These are phyloP conservation scores for Embiotoca jacksoni DNA, from an alignment of 2,113 vertebrate species.

Conservation along the genomic window DNA sequence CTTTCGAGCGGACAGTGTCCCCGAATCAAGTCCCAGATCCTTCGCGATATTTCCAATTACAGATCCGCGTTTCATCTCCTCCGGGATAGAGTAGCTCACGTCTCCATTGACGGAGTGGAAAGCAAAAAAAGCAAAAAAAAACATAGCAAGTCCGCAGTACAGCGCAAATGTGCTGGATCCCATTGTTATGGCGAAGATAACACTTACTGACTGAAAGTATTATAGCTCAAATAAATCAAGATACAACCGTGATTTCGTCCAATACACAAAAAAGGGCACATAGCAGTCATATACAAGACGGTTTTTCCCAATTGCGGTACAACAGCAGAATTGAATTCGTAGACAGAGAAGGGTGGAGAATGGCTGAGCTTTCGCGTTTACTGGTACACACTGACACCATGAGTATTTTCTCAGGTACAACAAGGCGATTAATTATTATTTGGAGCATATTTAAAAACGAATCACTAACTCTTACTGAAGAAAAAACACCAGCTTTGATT, in stretches of 20 bases:
- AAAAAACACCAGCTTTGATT: no score
- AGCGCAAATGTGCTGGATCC: not conserved
- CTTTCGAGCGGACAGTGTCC: slow-evolving; percentile 71
- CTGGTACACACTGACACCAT: slow-evolving; percentile 64
- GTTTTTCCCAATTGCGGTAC: not conserved
- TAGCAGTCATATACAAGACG: not conserved
- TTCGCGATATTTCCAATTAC: slow-evolving; percentile 84
- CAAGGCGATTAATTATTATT: not conserved
- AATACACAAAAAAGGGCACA: not conserved
- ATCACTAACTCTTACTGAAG: no score
- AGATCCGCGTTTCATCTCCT: slow-evolving; percentile 83
- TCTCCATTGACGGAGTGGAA: slow-evolving; percentile 55
- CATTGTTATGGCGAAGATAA: slow-evolving; percentile 6
- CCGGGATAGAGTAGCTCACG: slow-evolving; percentile 74
- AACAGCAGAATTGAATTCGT: not conserved
- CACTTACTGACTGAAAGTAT: not conserved
- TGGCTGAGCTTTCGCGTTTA: not conserved
- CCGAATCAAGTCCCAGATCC: slow-evolving; percentile 78
- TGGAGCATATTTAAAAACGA: no score
- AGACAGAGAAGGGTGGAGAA: slow-evolving; percentile 32
- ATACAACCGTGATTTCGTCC: not conserved
- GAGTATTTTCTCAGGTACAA: slow-evolving; percentile 64
- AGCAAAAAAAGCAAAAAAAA: slow-evolving; percentile 28
- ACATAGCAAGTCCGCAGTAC: not conserved
- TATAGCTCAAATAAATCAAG: not conserved